Conservation (phyloP, 2,113 vertebrate genomes). For the Eubucco bourcierii region DNA sequence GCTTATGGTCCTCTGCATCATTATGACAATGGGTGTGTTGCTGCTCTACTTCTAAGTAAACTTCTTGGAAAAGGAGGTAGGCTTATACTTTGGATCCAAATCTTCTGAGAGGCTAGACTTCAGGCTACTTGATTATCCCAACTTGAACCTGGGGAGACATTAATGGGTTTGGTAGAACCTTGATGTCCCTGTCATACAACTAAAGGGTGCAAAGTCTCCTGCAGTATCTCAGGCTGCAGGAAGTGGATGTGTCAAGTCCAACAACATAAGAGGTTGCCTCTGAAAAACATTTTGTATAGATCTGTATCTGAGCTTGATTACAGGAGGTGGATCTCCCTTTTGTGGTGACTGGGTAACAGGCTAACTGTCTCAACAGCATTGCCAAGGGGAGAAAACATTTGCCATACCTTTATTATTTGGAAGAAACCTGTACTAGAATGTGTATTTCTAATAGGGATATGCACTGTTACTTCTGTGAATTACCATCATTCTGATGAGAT, state of each 20-base stretch:
- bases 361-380: background rate
- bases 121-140: background rate
- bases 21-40: background rate
- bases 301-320: background rate
- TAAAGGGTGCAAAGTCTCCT: background rate
- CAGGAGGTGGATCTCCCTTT: background rate
- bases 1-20: background rate
- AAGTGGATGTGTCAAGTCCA: background rate
- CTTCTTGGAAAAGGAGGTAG: background rate
- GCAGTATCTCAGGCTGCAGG: background rate
- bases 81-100: background rate
- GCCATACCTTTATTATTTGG: background rate
- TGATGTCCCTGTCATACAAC: background rate
- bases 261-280: background rate
- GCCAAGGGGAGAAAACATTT: background rate
- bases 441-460: background rate
- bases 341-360: background rate
- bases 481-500: background rate
- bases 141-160: rapidly evolving
- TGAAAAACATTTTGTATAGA: background rate
- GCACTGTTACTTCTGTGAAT: background rate
- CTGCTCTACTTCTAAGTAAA: background rate
- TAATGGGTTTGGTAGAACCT: background rate
- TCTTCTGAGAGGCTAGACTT: background rate
- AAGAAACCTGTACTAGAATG: background rate